Base-by-base conservation (phyloP, 2,113 vertebrate genomes). In the Ochotona princeps region DNA sequence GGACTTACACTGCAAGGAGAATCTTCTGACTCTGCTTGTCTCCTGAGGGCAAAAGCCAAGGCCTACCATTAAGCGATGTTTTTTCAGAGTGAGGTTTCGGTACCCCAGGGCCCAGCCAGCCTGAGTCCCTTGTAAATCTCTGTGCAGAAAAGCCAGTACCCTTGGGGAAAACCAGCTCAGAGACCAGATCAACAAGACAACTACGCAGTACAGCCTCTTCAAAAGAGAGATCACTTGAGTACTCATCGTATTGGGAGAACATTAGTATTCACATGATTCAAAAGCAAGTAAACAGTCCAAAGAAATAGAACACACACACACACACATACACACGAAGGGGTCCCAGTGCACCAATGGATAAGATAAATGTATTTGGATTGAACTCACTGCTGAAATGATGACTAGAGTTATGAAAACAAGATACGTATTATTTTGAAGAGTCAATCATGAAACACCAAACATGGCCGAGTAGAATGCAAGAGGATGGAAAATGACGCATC, bases 281-380 rank as follows among this genome's bases (percentile, higher is more conserved):
- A 92, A 94, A 83, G n/a, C 49, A 93, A 90, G 18, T 38, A 35
- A 76, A 69, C 67, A 10, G 70, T 18, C 79, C 38, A 51, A 73
- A 72, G 44, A 88, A 83, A 28, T 44, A 44, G 38, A 44, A 44
- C 38, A 44, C 38, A 44, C 38, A 44, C 38, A 44, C 38, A 44
- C 38, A 44, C 38, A 44, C 38, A 44, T 6, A 44, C 38, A 14
- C 70, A 92, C 60, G 91, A 83, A 15, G 13, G 49, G 3, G 11
- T 66, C 66, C 74, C 83, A 75, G 81, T 72, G 61, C 18, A n/a
- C n/a, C 54, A 84, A 32, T 70, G 75, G 79, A 63, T 57, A 91
- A 91, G 83, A 69, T 69, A 76, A 92, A 38, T 79, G 21, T 57
- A 79, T 88, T 84, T 76, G 18, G 51, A 87, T 63, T 65, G 83